Conservation (phyloP, 2,113 vertebrate genomes). For the Aleadryas rufinucha region DNA sequence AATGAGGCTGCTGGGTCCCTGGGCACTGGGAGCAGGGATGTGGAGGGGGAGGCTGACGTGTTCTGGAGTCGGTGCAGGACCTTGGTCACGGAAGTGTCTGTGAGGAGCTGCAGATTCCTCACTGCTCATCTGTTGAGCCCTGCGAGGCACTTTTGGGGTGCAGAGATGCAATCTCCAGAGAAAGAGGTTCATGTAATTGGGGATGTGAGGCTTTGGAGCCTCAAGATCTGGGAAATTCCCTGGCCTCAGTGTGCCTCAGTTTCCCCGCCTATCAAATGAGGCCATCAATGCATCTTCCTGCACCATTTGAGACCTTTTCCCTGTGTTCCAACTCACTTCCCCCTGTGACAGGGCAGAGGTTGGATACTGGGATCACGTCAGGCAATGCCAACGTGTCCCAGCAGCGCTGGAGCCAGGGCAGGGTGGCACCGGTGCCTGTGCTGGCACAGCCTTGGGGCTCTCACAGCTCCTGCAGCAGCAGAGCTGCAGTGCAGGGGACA, state of each 20-base stretch:
- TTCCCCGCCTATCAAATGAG: neutral
- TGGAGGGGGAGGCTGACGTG: neutral
- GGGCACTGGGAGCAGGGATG: neutral
- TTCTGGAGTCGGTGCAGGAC: neutral
- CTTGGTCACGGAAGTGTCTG: fast-evolving
- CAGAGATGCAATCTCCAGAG: neutral
- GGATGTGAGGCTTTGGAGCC: neutral
- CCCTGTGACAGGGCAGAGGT: neutral
- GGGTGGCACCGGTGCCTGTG: neutral
- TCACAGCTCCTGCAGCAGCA: neutral
- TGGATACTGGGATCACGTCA: neutral
- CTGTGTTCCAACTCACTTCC: neutral
- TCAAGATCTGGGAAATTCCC: neutral
- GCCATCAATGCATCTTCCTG: neutral
- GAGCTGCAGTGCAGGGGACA: neutral
- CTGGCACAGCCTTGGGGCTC: neutral
- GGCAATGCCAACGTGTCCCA: neutral
- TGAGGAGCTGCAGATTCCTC: neutral
- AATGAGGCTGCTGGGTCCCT: neutral
- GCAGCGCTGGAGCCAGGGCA: neutral
- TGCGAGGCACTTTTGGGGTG: neutral
- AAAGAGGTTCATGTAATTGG: neutral
- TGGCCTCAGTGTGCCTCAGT: fast-evolving
- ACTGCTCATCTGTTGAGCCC: neutral
- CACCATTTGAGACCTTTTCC: neutral